These are phyloP conservation scores for Lampris megalopsis DNA, from an alignment of 2,113 vertebrate species.

Conservation along the genomic window DNA sequence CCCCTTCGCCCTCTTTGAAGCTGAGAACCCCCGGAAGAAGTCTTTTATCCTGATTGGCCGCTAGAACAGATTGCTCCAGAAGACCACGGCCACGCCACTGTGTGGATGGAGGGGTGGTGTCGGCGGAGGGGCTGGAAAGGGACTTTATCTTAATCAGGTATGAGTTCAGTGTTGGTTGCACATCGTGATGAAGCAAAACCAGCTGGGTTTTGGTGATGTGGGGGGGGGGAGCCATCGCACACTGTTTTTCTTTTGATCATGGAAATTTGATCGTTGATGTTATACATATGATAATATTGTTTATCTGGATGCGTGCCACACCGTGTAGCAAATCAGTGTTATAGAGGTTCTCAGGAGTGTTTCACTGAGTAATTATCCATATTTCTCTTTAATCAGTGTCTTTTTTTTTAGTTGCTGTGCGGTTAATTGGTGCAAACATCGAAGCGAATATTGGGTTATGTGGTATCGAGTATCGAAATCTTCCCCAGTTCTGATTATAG, in stretches of 20 bases:
- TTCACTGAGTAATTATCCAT: neutral
- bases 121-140: slow-evolving; percentile 26
- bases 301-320: slow-evolving; percentile 1
- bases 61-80: slow-evolving; percentile 5
- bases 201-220: slow-evolving; percentile 40
- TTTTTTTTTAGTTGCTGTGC: neutral
- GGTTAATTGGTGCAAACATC: neutral
- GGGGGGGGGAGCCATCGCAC: neutral
- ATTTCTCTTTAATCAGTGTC: neutral
- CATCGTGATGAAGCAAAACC: slow-evolving; percentile 39
- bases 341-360: neutral
- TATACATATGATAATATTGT: neutral
- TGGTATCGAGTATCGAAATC: no score
- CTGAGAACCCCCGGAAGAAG: slow-evolving; percentile 46
- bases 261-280: neutral
- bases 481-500: neutral
- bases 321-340: neutral
- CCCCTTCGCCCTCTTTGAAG: slow-evolving; percentile 61
- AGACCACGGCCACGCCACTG: neutral
- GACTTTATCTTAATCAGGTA: slow-evolving; percentile 58
- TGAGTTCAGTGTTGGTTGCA: slow-evolving; percentile 24
- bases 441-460: neutral
- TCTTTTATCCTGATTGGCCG: slow-evolving; percentile 51
- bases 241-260: slow-evolving; percentile 21
- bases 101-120: slow-evolving; percentile 1